Evolutionary conservation across 1,140 invertebrate genomes (phyloP).

Genomic region (Psix sp.): DNA sequence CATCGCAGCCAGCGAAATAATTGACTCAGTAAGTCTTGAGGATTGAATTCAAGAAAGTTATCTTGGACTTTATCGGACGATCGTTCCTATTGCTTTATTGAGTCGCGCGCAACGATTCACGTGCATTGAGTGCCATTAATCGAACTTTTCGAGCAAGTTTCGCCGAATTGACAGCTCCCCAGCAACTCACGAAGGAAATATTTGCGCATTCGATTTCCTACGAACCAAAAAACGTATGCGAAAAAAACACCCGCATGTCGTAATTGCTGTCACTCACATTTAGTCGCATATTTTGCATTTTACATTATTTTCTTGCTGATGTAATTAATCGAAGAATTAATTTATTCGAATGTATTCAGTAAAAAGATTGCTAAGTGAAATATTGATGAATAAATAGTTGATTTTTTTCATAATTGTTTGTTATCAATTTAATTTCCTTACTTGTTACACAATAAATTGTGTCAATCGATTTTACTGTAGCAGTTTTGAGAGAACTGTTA

Average conservation of each 20-base stretch:
- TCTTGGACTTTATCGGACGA: conserved; percentile 20
- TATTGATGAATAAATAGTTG: no score
- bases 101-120: conserved; percentile 33
- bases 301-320: no score
- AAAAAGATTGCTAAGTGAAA: no score
- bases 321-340: no score
- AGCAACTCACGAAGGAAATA: neutral
- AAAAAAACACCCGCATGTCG: no score
- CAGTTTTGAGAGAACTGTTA: conserved; percentile 1
- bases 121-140: conserved; percentile 25
- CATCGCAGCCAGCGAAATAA: conserved; percentile 15
- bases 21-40: conserved; percentile 24
- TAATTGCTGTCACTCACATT: no score
- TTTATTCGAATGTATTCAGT: no score
- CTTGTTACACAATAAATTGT: no score
- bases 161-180: neutral
- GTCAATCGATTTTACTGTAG: no score
- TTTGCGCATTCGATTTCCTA: neutral
- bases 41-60: conserved; percentile 22
- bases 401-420: no score
- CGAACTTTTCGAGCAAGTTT: conserved; percentile 17
- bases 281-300: no score
- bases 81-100: conserved; percentile 37
- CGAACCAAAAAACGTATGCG: neutral
- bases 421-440: no score